A percentile compares a stretch with the other conserved stretches of the same genome.
These are phyloP conservation scores for Phymorhynchus buccinoides DNA, from an alignment of 1,140 invertebrate genomes.

Conservation along the genomic window DNA sequence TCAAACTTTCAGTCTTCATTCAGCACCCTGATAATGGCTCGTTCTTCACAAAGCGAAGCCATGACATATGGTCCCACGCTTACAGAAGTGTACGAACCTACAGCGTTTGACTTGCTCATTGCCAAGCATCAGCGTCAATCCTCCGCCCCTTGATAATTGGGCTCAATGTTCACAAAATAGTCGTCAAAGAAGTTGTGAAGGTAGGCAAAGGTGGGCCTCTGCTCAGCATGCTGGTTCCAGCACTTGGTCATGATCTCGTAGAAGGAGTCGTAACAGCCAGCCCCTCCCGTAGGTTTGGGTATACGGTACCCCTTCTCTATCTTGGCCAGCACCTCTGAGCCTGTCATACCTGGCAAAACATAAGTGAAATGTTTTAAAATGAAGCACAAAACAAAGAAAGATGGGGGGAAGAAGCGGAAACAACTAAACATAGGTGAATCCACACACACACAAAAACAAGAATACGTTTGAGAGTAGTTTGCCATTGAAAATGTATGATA, in stretches of 20 bases:
- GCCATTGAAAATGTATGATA: too few relatives aligned
- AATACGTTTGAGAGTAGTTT: too few relatives aligned
- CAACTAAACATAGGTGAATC: too few relatives aligned
- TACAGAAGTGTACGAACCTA: too few relatives aligned
- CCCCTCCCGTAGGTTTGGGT: slow-evolving; percentile 81
- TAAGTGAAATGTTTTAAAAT: neutral
- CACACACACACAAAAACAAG: too few relatives aligned
- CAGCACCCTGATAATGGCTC: too few relatives aligned
- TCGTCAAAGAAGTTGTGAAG: slow-evolving; percentile 97
- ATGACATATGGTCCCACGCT: too few relatives aligned
- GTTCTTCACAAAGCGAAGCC: too few relatives aligned
- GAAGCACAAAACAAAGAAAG: too few relatives aligned
- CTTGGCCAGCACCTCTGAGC: slow-evolving; percentile 94
- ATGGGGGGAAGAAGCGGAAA: too few relatives aligned
- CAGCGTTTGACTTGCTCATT: too few relatives aligned
- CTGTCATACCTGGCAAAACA: slow-evolving; percentile 66
- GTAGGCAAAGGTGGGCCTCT: slow-evolving; percentile 96
- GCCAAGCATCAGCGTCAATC: neutral
- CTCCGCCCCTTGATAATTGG: slow-evolving; percentile 80
- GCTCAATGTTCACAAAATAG: slow-evolving; percentile 94
- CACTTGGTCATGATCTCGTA: slow-evolving; percentile 77
- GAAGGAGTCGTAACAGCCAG: slow-evolving; percentile 88
- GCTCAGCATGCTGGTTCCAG: slow-evolving; percentile 84
- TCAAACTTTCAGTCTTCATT: too few relatives aligned
- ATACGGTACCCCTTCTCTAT: slow-evolving; percentile 96